Evolutionary conservation across 2,888 invertebrate species (phyloP).

Genomic region (Chymomyza caudatula): DNA sequence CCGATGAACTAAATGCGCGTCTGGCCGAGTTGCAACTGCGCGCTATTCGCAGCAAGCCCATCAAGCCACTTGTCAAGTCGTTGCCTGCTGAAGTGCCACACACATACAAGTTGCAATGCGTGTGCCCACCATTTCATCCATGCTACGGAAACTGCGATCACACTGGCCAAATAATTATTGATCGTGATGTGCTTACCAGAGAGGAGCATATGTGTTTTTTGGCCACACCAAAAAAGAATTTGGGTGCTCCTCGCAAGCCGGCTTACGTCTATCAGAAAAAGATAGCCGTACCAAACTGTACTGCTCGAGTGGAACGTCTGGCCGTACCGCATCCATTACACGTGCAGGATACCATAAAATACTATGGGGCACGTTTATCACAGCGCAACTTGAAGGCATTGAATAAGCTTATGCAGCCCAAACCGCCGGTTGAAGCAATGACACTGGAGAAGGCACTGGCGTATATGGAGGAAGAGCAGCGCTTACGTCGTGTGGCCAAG

Average conservation of each 20-base stretch:
- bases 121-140: constrained; percentile 64
- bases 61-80: constrained; percentile 57
- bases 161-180: constrained; percentile 71
- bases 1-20: constrained; percentile 69
- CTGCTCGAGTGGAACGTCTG: constrained; percentile 71
- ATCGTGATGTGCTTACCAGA: constrained; percentile 73
- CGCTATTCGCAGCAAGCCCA: constrained; percentile 55
- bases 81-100: constrained; percentile 41
- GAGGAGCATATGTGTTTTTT: constrained; percentile 73
- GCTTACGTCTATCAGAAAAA: constrained; percentile 54
- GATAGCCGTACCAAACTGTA: constrained; percentile 68
- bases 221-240: constrained; percentile 72
- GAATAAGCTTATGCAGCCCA: constrained; percentile 56
- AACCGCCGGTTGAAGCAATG: constrained; percentile 54
- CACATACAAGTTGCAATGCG: constrained; percentile 61
- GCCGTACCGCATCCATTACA: constrained; percentile 64
- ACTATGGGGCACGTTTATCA: constrained; percentile 53
- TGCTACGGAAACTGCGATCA: constrained; percentile 69
- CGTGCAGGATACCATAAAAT: constrained; percentile 58
- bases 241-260: constrained; percentile 13
- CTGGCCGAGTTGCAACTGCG: constrained; percentile 63
- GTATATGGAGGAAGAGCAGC: constrained; percentile 71
- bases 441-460: constrained; percentile 68
- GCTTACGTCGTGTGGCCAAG: constrained; percentile 57
- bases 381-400: constrained; percentile 57